Evolutionary conservation across 2,113 vertebrate species (phyloP).

Genomic region (Pungitius pungitius): DNA sequence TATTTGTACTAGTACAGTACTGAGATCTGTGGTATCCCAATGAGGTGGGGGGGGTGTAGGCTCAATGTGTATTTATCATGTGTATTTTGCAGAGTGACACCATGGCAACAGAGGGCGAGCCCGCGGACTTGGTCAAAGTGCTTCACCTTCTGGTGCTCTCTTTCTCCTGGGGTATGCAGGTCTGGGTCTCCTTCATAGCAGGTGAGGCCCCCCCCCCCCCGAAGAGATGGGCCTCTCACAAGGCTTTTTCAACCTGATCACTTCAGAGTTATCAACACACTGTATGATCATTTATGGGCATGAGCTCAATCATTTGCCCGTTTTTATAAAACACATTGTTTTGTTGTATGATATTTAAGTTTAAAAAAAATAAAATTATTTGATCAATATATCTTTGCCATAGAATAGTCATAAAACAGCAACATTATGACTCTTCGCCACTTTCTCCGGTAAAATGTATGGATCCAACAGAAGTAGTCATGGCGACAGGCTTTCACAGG

Average conservation of each 20-base stretch:
- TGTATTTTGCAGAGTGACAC: slow-evolving; percentile 1
- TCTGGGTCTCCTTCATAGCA: slow-evolving; percentile 90
- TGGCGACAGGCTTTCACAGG: neutral
- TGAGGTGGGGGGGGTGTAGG: neutral
- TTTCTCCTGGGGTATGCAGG: slow-evolving; percentile 89
- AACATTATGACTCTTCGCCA: neutral
- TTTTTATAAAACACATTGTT: neutral
- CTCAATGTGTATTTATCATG: neutral
- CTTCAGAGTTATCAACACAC: neutral
- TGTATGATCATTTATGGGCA: neutral
- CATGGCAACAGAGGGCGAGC: slow-evolving; percentile 84
- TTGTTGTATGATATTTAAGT: neutral
- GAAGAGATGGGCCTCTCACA: neutral
- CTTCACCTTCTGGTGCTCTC: slow-evolving; percentile 85
- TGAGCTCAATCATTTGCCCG: neutral
- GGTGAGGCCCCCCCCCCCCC: slow-evolving; percentile 70
- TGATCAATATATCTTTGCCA: neutral
- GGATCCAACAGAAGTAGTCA: no score
- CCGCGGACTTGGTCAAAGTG: slow-evolving; percentile 81
- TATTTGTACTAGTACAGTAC: neutral
- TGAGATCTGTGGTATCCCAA: neutral
- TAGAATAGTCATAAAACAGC: neutral
- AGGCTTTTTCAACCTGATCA: neutral
- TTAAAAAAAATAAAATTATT: no score
- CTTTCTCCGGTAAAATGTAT: neutral